These are phyloP conservation scores for Acanthosepion lycidas DNA, from an alignment of 2,888 invertebrate genomes.

Conservation along the genomic window DNA sequence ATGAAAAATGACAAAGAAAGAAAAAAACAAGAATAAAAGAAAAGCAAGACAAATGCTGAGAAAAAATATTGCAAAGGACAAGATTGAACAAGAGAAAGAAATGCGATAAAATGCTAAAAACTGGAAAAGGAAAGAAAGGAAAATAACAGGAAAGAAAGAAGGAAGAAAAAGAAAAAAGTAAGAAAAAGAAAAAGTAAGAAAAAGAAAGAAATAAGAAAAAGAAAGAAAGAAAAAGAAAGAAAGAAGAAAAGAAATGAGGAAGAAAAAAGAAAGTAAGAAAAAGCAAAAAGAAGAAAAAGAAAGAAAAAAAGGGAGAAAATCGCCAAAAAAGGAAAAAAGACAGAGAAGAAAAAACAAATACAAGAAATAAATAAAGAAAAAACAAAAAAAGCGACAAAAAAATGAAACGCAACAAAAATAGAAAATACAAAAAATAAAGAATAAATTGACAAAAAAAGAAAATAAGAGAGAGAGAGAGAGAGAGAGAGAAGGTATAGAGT, in stretches of 20 bases:
- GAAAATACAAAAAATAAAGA: background rate
- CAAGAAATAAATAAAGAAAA: too few relatives aligned
- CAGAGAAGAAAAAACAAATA: background rate
- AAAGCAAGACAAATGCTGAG: too few relatives aligned
- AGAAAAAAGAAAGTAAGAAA: background rate
- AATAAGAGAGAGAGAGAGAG: background rate
- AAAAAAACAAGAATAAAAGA: background rate
- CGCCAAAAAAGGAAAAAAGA: background rate
- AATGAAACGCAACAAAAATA: too few relatives aligned
- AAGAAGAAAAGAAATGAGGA: background rate
- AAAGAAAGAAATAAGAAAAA: too few relatives aligned
- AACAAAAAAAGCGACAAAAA: too few relatives aligned
- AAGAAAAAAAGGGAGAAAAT: background rate
- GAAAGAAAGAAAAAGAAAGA: background rate
- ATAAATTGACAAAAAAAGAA: too few relatives aligned
- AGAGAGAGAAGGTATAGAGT: background rate
- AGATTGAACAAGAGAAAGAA: too few relatives aligned
- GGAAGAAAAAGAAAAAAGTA: too few relatives aligned
- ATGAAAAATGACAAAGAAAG: too few relatives aligned
- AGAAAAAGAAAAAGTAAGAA: background rate
- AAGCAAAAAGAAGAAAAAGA: background rate
- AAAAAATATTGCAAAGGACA: too few relatives aligned
- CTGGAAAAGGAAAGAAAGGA: too few relatives aligned
- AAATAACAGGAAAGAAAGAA: background rate
- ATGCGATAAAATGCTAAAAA: too few relatives aligned